Evolutionary conservation across 2,113 vertebrate genomes (phyloP).

Genomic region (Donacobius atricapilla): DNA sequence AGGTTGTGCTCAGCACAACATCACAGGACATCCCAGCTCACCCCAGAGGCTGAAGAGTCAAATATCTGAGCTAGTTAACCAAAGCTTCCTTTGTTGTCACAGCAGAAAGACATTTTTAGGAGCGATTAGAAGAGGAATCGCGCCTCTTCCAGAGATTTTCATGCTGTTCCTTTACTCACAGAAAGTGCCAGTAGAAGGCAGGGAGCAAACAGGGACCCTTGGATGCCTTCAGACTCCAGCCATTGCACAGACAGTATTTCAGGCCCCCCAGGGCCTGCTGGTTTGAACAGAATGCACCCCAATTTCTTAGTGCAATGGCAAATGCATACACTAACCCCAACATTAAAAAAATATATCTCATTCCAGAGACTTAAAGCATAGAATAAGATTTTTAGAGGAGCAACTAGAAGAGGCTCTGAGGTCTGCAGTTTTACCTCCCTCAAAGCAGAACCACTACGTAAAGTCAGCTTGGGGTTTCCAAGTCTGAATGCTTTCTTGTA

Average conservation of each 20-base stretch:
- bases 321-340: background rate
- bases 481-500: background rate
- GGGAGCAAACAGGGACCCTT: background rate
- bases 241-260: background rate
- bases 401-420: background rate
- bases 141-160: background rate
- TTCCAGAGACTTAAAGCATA: background rate
- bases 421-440: background rate
- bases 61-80: background rate
- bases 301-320: background rate
- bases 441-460: background rate
- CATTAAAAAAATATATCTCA: fast-evolving
- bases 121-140: background rate
- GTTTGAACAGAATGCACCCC: background rate
- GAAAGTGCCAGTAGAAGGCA: background rate
- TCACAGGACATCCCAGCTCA: background rate
- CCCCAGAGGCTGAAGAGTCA: background rate
- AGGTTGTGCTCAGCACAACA: background rate
- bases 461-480: background rate
- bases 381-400: background rate
- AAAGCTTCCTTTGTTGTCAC: background rate
- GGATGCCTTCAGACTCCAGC: background rate
- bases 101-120: background rate
- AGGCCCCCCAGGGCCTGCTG: background rate
- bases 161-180: background rate